phyloP scores from a whole-genome alignment of 2,113 vertebrate species.

The Chloebia gouldiae region DNA sequence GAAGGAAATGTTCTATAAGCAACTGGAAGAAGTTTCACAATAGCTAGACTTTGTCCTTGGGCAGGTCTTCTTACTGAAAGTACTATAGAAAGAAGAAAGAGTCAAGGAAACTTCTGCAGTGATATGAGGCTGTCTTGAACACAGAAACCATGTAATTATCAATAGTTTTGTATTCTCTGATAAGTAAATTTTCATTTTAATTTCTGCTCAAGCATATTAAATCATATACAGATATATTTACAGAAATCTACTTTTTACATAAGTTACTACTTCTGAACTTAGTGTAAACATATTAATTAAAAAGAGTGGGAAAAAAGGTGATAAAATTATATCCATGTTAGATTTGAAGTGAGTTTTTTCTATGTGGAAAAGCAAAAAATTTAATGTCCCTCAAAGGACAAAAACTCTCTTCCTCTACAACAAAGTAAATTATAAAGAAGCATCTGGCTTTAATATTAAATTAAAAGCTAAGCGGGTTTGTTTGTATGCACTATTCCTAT shows the following conservation, averaged over 20 bases:
- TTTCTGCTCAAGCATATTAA: not conserved
- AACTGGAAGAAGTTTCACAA: not conserved
- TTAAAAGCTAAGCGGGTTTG: not conserved
- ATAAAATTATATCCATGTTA: not conserved
- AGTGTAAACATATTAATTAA: not conserved
- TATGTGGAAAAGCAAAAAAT: not conserved
- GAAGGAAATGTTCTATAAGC: not conserved
- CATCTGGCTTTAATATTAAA: not conserved
- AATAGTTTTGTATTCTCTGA: not conserved
- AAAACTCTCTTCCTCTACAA: not conserved
- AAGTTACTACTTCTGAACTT: not conserved
- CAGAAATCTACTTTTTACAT: not conserved
- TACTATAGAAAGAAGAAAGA: not conserved
- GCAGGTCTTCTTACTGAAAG: not conserved
- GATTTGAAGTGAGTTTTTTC: not conserved
- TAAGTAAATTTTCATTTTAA: not conserved
- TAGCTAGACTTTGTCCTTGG: not conserved
- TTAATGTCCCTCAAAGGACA: not conserved
- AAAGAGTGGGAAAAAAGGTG: not conserved
- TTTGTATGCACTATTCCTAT: not conserved
- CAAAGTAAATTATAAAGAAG: not conserved
- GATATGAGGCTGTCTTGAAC: not conserved
- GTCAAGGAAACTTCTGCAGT: accelerated
- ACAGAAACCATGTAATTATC: not conserved
- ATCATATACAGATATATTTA: not conserved